Evolutionary conservation across 2,797 vertebrate species (phyloP).

Genomic region (Chaenodraco wilsoni): DNA sequence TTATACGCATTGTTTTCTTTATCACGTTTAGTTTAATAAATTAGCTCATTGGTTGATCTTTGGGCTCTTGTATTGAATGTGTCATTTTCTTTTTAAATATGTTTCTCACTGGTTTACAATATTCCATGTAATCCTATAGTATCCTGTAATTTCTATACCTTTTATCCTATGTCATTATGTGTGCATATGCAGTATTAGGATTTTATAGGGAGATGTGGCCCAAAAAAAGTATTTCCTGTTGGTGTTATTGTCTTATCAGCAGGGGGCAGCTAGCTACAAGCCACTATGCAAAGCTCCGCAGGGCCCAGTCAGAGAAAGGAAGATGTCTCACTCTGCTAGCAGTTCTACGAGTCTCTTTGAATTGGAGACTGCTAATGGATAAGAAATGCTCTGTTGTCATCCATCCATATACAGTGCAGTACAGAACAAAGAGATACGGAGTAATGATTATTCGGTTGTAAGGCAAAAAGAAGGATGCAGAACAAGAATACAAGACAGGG

Average conservation of each 20-base stretch:
- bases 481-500: no score
- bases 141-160: background rate
- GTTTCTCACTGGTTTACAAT: background rate
- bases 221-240: background rate
- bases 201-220: background rate
- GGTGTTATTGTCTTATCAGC: background rate
- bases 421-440: no score
- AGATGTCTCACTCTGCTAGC: slow-evolving; percentile 32
- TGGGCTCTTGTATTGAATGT: slow-evolving; percentile 27
- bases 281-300: background rate
- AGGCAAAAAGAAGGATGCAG: no score
- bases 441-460: no score
- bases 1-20: slow-evolving; percentile 58
- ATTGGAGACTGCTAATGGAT: no score
- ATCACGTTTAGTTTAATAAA: slow-evolving; percentile 74
- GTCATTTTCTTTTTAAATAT: background rate
- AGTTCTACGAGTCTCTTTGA: background rate
- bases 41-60: slow-evolving; percentile 57
- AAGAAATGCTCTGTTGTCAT: no score
- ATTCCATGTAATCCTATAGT: background rate
- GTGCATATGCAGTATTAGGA: background rate
- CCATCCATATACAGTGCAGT: no score
- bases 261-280: slow-evolving; percentile 17
- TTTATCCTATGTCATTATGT: background rate
- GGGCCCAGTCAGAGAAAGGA: background rate